A percentile compares a stretch with the other conserved stretches of the same genome.
phyloP scores from a whole-genome alignment of 2,797 vertebrate species.

The Podargus strigoides region DNA sequence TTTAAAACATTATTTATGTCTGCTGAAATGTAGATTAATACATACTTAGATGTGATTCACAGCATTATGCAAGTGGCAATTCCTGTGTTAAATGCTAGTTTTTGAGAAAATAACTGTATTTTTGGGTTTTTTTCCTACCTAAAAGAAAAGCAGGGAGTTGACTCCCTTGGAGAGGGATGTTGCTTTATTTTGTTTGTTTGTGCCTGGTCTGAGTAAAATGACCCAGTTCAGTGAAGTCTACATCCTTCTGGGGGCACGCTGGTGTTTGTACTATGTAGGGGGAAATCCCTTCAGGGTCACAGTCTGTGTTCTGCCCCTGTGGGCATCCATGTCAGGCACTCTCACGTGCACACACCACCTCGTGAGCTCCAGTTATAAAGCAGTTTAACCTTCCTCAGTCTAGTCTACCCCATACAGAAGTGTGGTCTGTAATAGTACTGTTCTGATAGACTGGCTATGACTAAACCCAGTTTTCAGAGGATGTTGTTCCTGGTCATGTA shows the following conservation, averaged over 20 bases:
- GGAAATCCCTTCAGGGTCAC: background rate
- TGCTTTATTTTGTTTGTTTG: background rate
- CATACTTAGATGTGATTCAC: accelerated
- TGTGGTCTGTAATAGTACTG: background rate
- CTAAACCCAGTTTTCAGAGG: background rate
- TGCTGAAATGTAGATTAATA: background rate
- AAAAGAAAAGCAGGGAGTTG: background rate
- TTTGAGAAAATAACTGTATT: background rate
- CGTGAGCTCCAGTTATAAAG: background rate
- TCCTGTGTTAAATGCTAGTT: background rate
- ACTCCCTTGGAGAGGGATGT: background rate
- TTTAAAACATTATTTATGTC: background rate
- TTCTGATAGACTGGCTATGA: accelerated
- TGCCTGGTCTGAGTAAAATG: background rate
- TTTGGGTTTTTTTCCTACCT: background rate
- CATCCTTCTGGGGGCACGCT: background rate
- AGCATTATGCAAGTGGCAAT: background rate
- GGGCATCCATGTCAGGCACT: accelerated
- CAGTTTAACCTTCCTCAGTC: background rate
- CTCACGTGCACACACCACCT: accelerated
- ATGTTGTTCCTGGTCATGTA: background rate
- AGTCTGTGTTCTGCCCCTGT: too few species aligned
- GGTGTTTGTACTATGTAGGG: background rate
- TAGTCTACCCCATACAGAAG: background rate
- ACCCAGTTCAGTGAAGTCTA: background rate